These are phyloP conservation scores for Enteromius thamalakanensis DNA, from an alignment of 2,797 vertebrate species.

Conservation along the genomic window DNA sequence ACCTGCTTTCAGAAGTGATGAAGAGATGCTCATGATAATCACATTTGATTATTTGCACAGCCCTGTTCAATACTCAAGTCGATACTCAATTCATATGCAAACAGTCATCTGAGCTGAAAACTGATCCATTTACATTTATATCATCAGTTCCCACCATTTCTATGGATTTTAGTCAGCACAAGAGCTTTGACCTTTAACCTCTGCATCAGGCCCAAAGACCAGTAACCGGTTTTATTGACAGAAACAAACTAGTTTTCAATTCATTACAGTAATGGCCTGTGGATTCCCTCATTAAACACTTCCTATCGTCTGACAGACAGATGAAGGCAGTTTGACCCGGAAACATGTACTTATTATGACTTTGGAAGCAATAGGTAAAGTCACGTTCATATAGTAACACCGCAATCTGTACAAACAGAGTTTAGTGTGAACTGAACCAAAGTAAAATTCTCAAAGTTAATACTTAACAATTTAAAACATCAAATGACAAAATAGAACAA, in stretches of 20 bases:
- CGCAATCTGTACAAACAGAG: background rate
- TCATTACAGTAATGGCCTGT: constrained; percentile 16
- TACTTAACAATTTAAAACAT: too few species aligned
- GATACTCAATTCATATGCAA: background rate
- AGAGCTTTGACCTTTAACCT: constrained; percentile 8
- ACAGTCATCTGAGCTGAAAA: background rate
- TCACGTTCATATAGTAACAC: background rate
- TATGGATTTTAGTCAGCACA: background rate
- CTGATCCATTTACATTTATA: background rate
- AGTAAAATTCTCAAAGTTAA: too few species aligned
- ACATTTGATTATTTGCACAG: too few species aligned
- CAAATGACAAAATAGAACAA: too few species aligned
- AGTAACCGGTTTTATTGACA: background rate
- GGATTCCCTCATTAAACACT: constrained; percentile 16
- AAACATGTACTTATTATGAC: too few species aligned
- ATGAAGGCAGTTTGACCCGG: background rate
- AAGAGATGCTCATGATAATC: too few species aligned
- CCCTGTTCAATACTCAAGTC: too few species aligned
- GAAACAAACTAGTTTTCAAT: background rate
- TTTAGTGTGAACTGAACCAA: background rate
- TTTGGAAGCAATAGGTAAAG: too few species aligned
- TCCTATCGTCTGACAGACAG: background rate
- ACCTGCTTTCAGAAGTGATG: too few species aligned
- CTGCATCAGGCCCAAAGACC: background rate
- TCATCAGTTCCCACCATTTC: background rate